Evolutionary conservation across 1,140 invertebrate genomes (phyloP), one percentile per base, ranked within the genome.

Genomic region (Geopemphigus sp.): DNA sequence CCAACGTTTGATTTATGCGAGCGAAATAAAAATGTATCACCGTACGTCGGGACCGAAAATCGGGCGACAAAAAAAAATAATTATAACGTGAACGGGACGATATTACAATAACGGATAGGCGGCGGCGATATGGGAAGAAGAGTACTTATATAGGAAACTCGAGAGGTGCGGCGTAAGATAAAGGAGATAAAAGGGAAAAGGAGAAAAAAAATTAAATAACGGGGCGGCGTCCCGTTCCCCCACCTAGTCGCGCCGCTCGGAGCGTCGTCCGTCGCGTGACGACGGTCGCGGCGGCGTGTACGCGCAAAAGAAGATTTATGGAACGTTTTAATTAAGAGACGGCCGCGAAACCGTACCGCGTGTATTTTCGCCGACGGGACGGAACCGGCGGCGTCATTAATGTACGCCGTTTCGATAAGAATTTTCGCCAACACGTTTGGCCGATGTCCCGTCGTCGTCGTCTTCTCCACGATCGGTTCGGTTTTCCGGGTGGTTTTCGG

Each of bases 331-430:
- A 68, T 68, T 68, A 68, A 68, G 32, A n/a, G 64, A 39, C 1
- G 45, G 64, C 32, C 24, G 39, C 15, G 1, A 12, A 47, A 39
- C 39, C 24, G n/a, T 47, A 22, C 19, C 32, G n/a, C n/a, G n/a
- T n/a, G 63, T 22, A 45, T 66, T 66, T 66, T 45, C 10, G 0
- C n/a, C 45, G 14, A 22, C 11, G 3, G 22, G 5, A n/a, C 5
- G n/a, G 24, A 68, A 68, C 22, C 3, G 32, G 32, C 32, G 45
- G 39, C 64, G n/a, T 68, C 64, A 68, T 68, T 68, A 68, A 68
- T 14, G 39, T 68, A 47, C n/a, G 64, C n/a, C 47, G 12, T 68
- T 68, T 68, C 64, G 64, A 68, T 68, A 68, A 68, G 32, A 68
- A 47, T 47, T 68, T 47, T 68, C 22, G 64, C 22, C 47, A 39